Conservation (phyloP, 2,797 vertebrate species). For the Synaphobranchus kaupii region DNA sequence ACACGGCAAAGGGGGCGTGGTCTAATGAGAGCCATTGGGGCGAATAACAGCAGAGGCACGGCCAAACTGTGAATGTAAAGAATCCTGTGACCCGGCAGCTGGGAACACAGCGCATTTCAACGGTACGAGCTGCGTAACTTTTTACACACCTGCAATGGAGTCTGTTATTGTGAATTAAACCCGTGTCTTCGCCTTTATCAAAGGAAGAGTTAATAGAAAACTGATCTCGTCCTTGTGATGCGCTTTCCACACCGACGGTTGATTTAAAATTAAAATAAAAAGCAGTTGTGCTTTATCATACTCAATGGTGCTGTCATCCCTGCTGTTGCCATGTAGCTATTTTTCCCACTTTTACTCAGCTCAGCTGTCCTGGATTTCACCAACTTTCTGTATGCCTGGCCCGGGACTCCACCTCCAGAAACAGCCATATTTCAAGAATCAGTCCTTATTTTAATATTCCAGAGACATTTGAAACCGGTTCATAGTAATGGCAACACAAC, state of each 20-base stretch:
- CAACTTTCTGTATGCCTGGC: background rate
- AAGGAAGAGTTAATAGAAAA: background rate
- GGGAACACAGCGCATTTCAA: background rate
- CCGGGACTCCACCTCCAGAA: background rate
- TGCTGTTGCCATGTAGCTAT: background rate
- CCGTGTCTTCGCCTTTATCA: background rate
- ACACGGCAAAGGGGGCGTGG: background rate
- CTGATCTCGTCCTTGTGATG: background rate
- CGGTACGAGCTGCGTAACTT: background rate
- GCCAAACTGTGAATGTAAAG: background rate
- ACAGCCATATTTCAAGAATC: background rate
- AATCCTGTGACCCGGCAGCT: background rate
- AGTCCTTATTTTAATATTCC: background rate
- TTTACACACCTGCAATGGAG: background rate
- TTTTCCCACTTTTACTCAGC: background rate
- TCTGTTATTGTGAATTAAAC: background rate
- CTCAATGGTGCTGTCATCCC: background rate
- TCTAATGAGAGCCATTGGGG: conserved; percentile 21
- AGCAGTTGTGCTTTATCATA: too few species aligned
- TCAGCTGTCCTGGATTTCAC: background rate
- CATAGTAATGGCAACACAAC: background rate
- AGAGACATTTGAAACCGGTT: background rate
- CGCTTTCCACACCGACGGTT: background rate
- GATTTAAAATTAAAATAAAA: background rate
- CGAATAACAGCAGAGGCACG: background rate